Evolutionary conservation across 30 jellyfish, hydroid and myxozoan species (phyloP).

Genomic region (Aurelia coerulea): DNA sequence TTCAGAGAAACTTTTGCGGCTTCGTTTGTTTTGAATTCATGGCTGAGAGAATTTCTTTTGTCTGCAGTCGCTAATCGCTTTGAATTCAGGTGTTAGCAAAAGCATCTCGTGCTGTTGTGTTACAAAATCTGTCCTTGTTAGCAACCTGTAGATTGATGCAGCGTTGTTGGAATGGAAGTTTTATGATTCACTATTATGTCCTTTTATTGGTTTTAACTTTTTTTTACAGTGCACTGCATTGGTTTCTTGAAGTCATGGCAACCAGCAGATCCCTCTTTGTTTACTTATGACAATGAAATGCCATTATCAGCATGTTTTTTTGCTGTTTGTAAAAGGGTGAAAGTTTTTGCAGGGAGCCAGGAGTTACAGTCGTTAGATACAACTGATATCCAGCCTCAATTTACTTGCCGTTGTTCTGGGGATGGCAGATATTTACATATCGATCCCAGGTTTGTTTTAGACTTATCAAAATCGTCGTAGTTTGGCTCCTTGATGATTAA

Average conservation of each 20-base stretch:
- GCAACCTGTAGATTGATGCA: no score
- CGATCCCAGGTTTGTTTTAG: conserved; percentile 51
- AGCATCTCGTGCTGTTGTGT: no score
- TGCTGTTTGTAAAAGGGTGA: conserved; percentile 50
- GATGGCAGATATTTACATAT: conserved; percentile 54
- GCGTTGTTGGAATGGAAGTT: no score
- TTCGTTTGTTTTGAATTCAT: no score
- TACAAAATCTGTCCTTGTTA: background rate
- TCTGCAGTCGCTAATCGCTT: no score
- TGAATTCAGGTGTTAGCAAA: no score
- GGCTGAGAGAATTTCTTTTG: no score
- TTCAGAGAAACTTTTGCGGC: no score
- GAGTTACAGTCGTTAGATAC: conserved; percentile 1
- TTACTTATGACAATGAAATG: conserved; percentile 10
- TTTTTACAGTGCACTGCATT: conserved; percentile 46
- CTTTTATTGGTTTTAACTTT: no score
- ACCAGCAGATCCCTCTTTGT: conserved; percentile 41
- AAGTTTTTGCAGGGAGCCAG: conserved; percentile 25
- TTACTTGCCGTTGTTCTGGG: conserved; percentile 65
- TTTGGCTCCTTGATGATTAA: no score
- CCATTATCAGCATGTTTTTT: conserved; percentile 50
- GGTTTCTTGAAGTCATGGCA: conserved; percentile 74
- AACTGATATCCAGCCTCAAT: conserved; percentile 17
- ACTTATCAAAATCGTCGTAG: background rate
- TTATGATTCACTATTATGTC: no score